Conservation (phyloP, 2,113 vertebrate genomes). For the Peromyscus polionotus region DNA sequence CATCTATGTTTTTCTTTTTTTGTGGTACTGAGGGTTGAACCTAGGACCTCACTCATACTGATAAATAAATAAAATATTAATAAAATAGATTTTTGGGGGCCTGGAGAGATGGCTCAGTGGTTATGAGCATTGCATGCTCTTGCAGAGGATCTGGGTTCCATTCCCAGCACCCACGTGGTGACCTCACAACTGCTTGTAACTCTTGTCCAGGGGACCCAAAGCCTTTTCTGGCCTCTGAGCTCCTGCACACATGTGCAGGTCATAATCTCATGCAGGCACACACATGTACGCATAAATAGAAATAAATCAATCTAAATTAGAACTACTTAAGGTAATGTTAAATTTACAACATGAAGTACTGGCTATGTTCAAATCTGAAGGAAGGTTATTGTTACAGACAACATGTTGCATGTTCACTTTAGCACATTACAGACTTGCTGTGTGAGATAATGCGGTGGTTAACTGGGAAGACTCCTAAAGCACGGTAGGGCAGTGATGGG, state of each 20-base stretch:
- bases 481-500: not conserved
- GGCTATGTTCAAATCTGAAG: not conserved
- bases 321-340: not conserved
- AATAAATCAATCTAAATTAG: not conserved
- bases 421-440: not conserved
- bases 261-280: not conserved
- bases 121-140: not conserved
- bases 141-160: not conserved
- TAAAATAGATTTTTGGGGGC: not conserved
- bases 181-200: not conserved
- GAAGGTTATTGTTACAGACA: not conserved
- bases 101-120: not conserved
- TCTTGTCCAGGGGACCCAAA: not conserved
- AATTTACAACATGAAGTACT: not conserved
- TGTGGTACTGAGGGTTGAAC: not conserved
- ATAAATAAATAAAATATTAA: not conserved
- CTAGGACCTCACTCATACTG: not conserved
- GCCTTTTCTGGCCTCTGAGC: not conserved
- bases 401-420: not conserved
- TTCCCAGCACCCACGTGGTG: not conserved
- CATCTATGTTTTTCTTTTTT: not conserved
- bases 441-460: not conserved
- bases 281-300: not conserved
- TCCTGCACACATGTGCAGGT: not conserved
- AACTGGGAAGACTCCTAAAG: not conserved